Evolutionary conservation across 2,113 vertebrate genomes (phyloP).

Genomic region (Pachyramphus minor): DNA sequence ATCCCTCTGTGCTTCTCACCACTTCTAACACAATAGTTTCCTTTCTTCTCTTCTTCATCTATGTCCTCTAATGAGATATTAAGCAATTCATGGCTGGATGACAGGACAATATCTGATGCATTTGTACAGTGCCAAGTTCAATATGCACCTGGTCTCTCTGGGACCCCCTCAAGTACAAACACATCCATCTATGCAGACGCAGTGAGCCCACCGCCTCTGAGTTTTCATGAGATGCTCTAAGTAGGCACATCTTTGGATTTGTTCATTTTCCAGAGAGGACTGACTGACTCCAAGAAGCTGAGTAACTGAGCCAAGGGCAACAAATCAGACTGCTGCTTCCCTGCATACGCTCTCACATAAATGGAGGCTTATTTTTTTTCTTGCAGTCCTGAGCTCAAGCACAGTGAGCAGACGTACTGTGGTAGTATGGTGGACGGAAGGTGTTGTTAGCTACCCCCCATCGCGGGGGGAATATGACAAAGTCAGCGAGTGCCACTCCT

Average conservation of each 20-base stretch:
- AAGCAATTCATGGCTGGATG: not conserved
- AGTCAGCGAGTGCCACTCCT: constrained; percentile 93
- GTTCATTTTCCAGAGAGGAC: not conserved
- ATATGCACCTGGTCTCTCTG: not conserved
- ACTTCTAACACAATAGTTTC: not conserved
- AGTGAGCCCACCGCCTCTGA: not conserved
- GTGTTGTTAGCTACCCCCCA: constrained; percentile 94
- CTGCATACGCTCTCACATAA: accelerated
- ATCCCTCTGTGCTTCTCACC: not conserved
- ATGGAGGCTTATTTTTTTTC: not conserved
- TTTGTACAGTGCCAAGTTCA: not conserved
- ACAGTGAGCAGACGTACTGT: constrained; percentile 77
- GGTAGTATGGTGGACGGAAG: constrained; percentile 96
- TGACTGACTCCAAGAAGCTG: not conserved
- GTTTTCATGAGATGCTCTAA: not conserved
- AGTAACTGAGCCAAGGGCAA: not conserved
- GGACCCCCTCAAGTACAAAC: not conserved
- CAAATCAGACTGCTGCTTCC: not conserved
- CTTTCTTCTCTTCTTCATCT: not conserved
- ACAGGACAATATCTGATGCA: not conserved
- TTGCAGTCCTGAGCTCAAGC: not conserved
- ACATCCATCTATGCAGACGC: not conserved
- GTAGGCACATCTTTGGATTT: not conserved
- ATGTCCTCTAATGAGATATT: not conserved
- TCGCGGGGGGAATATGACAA: constrained; percentile 95